Evolutionary conservation across 1,140 invertebrate genomes (phyloP).

Genomic region (Mycetomoellerius zeteki): DNA sequence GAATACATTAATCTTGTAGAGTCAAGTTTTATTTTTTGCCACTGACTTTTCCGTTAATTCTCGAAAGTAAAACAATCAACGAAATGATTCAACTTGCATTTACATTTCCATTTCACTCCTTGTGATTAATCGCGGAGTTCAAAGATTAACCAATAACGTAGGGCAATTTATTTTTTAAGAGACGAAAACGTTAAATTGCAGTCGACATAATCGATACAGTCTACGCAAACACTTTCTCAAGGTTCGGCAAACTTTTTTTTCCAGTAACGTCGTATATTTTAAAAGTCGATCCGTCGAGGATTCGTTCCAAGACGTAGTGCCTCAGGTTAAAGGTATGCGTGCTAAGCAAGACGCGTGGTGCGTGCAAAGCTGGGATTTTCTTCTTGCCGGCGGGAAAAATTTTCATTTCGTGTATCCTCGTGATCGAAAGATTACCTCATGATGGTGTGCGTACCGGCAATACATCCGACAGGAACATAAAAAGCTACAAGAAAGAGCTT

Average conservation of each 20-base stretch:
- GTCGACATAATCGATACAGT: slow-evolving; percentile 1
- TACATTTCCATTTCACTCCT: background rate
- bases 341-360: slow-evolving; percentile 53
- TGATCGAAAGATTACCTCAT: slow-evolving; percentile 49
- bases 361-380: slow-evolving; percentile 49
- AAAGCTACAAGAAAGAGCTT: slow-evolving; percentile 37
- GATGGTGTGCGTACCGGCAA: slow-evolving; percentile 28
- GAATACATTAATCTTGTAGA: slow-evolving; percentile 36
- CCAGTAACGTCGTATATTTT: slow-evolving; percentile 26
- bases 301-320: slow-evolving; percentile 34
- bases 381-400: slow-evolving; percentile 4
- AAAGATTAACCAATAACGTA: background rate
- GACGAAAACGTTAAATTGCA: background rate
- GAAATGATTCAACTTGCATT: background rate
- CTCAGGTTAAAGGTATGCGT: slow-evolving; percentile 31
- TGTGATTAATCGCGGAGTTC: background rate
- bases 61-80: slow-evolving; percentile 19
- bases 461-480: slow-evolving; percentile 25
- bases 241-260: slow-evolving; percentile 19
- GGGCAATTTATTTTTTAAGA: background rate
- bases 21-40: slow-evolving; percentile 43
- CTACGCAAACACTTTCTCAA: slow-evolving; percentile 7
- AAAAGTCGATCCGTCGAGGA: slow-evolving; percentile 35
- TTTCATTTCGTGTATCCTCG: slow-evolving; percentile 49
- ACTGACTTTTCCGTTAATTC: background rate